A percentile compares a stretch with the other conserved stretches of the same genome.
Evolutionary conservation across 1,140 invertebrate genomes (phyloP).

Genomic region (Drosophila pandora): DNA sequence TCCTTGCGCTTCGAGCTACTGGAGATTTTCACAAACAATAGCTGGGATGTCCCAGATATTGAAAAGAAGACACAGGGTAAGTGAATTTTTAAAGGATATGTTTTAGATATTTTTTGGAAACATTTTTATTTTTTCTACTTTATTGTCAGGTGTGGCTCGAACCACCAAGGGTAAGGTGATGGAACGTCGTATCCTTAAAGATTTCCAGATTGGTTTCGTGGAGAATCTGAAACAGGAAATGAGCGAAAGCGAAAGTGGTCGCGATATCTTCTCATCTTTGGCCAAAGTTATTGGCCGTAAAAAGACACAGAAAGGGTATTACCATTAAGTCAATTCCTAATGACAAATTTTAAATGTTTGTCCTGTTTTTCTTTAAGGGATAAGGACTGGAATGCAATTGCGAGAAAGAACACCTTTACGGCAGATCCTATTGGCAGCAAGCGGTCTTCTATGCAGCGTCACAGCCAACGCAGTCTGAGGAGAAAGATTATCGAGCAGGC

Average conservation of each 20-base stretch:
- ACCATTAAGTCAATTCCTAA: not conserved
- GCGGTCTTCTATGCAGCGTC: conserved; percentile 86
- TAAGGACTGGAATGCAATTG: conserved; percentile 94
- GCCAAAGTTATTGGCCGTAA: conserved; percentile 89
- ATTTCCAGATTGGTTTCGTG: conserved; percentile 94
- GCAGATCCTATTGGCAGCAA: conserved; percentile 92
- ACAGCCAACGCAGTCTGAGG: conserved; percentile 89
- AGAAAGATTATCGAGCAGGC: conserved; percentile 87
- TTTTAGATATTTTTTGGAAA: not conserved
- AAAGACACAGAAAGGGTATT: conserved; percentile 85
- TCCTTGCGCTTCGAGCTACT: conserved; percentile 93
- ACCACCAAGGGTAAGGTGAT: conserved; percentile 93
- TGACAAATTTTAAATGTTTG: not conserved
- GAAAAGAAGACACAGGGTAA: conserved; percentile 86
- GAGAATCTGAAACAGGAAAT: conserved; percentile 91
- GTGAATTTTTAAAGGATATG: conserved; percentile 8
- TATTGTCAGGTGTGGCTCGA: conserved; percentile 85
- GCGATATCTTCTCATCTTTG: conserved; percentile 92
- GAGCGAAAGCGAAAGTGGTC: conserved; percentile 87
- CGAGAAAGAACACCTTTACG: conserved; percentile 88
- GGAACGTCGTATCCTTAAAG: conserved; percentile 93
- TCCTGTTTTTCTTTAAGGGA: conserved; percentile 67
- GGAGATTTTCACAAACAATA: conserved; percentile 93
- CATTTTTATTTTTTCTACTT: not conserved
- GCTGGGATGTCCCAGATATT: conserved; percentile 90